Percentiles rank a stretch among this genome's conserved stretches.
These are phyloP conservation scores for Formica selysi DNA, from an alignment of 1,140 invertebrate species.

Conservation along the genomic window DNA sequence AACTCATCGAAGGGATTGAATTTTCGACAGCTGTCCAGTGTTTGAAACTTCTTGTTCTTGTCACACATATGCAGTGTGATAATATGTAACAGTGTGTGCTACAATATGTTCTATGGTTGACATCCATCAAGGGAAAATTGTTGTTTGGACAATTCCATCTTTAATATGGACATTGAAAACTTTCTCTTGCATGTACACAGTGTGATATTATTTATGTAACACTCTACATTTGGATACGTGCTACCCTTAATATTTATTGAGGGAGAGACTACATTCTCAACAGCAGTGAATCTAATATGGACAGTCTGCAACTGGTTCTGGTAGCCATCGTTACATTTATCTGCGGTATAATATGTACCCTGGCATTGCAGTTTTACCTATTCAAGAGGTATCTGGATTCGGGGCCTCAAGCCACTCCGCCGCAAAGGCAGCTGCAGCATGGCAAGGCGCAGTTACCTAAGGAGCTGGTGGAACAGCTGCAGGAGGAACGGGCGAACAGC, in stretches of 20 bases:
- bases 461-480: constrained; percentile 83
- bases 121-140: background rate
- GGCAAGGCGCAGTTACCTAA: constrained; percentile 85
- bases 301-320: constrained; percentile 81
- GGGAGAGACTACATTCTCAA: background rate
- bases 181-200: background rate
- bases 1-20: background rate
- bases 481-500: constrained; percentile 78
- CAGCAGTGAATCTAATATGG: constrained; percentile 80
- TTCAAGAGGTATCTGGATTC: constrained; percentile 84
- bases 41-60: constrained; percentile 80
- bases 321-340: constrained; percentile 81
- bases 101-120: background rate
- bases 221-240: background rate
- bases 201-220: background rate
- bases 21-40: constrained; percentile 73
- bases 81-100: background rate
- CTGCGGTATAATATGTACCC: constrained; percentile 84
- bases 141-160: background rate
- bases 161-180: constrained; percentile 15
- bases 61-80: constrained; percentile 17
- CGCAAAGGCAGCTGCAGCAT: constrained; percentile 79
- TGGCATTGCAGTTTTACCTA: constrained; percentile 85
- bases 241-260: background rate
- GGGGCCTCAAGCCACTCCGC: constrained; percentile 79